Conservation (phyloP, 2,888 invertebrate species). For the Callyntrura guangdongensis region DNA sequence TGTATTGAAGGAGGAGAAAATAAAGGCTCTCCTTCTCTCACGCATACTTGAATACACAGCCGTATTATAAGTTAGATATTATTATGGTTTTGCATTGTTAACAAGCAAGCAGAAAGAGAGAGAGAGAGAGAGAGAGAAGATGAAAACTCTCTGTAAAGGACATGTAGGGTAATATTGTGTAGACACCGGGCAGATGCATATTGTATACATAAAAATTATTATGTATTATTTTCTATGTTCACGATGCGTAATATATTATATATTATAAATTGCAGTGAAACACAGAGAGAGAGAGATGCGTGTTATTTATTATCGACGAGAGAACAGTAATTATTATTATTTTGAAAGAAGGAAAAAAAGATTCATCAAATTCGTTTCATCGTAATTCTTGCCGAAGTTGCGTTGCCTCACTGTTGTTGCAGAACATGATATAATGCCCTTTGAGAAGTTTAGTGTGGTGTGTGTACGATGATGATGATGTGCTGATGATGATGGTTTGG, state of each 20-base stretch:
- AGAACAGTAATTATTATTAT: conserved; percentile 71
- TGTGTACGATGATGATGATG: neutral
- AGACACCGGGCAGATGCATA: conserved; percentile 37
- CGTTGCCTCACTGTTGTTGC: neutral
- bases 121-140: too few relatives aligned
- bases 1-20: conserved; percentile 56
- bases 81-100: conserved; percentile 69
- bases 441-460: conserved; percentile 25
- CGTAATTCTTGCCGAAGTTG: conserved; percentile 62
- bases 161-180: conserved; percentile 50
- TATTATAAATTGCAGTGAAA: conserved; percentile 24
- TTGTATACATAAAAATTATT: conserved; percentile 44
- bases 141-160: conserved; percentile 53
- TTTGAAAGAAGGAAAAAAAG: conserved; percentile 64
- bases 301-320: conserved; percentile 66
- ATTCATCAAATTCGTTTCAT: conserved; percentile 69
- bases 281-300: conserved; percentile 50
- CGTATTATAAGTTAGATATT: conserved; percentile 26
- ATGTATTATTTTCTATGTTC: conserved; percentile 43
- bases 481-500: neutral
- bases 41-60: conserved; percentile 45
- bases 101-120: conserved; percentile 34
- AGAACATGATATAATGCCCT: conserved; percentile 46
- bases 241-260: conserved; percentile 58
- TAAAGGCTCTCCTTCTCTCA: conserved; percentile 60